These are phyloP conservation scores for Eristalinus sepulchralis DNA, from an alignment of 2,888 invertebrate genomes.

Conservation along the genomic window DNA sequence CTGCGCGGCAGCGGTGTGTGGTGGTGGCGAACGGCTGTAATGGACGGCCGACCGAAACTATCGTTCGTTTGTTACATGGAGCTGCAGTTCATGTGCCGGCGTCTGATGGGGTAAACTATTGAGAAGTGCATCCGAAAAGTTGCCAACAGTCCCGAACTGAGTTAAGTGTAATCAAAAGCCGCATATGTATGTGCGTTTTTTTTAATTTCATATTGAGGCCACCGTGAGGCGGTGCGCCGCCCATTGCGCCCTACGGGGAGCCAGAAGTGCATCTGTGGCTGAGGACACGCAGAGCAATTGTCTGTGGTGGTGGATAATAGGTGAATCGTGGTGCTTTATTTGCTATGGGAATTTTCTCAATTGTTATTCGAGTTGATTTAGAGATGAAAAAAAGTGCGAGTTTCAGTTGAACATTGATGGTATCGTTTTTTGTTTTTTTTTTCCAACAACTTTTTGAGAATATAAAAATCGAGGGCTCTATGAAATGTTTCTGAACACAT, in stretches of 20 bases:
- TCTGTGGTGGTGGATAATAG: not conserved
- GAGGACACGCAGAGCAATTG: not conserved
- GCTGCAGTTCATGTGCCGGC: not conserved
- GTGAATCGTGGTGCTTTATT: not conserved
- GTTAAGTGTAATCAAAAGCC: slow-evolving; percentile 33
- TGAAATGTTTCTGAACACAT: too few relatives aligned
- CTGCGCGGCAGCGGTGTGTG: not conserved
- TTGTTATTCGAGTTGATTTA: not conserved
- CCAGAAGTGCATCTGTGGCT: slow-evolving; percentile 23
- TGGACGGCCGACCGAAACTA: not conserved
- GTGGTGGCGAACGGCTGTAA: not conserved
- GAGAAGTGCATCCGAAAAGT: slow-evolving; percentile 39
- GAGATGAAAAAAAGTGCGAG: too few relatives aligned
- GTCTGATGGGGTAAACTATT: slow-evolving; percentile 9
- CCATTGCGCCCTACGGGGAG: slow-evolving; percentile 8
- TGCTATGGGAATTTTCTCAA: slow-evolving; percentile 6
- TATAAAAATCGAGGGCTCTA: too few relatives aligned
- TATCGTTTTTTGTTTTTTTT: too few relatives aligned
- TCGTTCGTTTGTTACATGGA: not conserved
- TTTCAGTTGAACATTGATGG: too few relatives aligned
- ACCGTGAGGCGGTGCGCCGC: not conserved
- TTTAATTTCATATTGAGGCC: slow-evolving; percentile 56
- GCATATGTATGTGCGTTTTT: slow-evolving; percentile 58
- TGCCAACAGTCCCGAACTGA: slow-evolving; percentile 15
- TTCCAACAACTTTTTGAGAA: too few relatives aligned